Percentiles rank a stretch among this genome's conserved stretches.
These are phyloP conservation scores for Hemiprocne comata DNA, from an alignment of 2,113 vertebrate genomes.

Conservation along the genomic window DNA sequence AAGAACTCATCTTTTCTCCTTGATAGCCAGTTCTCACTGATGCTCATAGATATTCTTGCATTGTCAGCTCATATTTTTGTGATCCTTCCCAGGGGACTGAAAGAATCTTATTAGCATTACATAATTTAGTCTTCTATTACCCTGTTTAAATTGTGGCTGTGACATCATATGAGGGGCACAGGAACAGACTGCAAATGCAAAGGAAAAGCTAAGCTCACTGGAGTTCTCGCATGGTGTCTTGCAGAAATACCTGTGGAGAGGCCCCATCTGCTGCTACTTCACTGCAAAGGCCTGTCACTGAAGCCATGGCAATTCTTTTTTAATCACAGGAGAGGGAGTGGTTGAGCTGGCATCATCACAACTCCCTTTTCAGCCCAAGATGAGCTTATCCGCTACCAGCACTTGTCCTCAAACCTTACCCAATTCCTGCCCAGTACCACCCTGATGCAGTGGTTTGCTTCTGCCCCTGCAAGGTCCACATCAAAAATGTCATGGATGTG, in stretches of 20 bases:
- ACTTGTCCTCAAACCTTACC: background rate
- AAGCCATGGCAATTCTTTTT: background rate
- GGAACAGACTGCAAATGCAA: background rate
- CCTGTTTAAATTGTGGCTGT: background rate
- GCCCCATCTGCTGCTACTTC: background rate
- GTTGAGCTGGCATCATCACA: background rate
- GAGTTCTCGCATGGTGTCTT: background rate
- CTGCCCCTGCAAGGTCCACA: background rate
- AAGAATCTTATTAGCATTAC: background rate
- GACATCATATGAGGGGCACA: background rate
- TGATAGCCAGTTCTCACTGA: background rate
- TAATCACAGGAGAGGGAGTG: background rate
- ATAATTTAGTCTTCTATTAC: background rate
- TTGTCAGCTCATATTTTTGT: background rate
- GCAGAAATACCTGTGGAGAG: background rate
- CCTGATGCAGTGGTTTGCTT: background rate
- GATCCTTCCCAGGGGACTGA: background rate
- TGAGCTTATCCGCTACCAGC: background rate
- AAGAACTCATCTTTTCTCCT: background rate
- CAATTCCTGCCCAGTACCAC: background rate
- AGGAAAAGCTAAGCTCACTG: background rate
- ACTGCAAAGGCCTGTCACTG: background rate
- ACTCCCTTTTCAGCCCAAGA: background rate
- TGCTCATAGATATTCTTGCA: background rate
- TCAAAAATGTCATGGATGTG: background rate